Evolutionary conservation across 2,888 invertebrate species (phyloP), one percentile per base, ranked within the genome.

Genomic region (Caradrina kadenii): DNA sequence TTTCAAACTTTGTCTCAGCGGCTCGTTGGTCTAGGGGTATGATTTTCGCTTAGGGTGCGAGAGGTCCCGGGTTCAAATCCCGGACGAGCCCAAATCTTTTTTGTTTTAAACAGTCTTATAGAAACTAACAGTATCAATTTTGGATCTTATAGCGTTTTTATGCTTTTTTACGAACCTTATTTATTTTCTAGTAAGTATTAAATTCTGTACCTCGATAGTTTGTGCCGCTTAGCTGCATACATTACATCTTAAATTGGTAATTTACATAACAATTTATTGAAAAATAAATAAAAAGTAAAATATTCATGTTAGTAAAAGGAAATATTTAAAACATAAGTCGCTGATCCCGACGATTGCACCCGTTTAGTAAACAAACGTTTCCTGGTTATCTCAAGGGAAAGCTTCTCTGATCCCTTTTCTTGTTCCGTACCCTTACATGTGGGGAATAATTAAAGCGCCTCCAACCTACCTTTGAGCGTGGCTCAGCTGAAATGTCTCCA

Each of bases 11-110:
- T 0, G 0, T 0, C 0, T 2, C 64, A 88, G 73, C 79, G 96
- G 95, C 96, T 96, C 96, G 95, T 96, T 96, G 96, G 96, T 96
- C 96, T 96, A 96, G 96, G 95, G 96, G 96, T 96, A 96, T 96
- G 95, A 96, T 96, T 96, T 93, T 95, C 96, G 96, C 96, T 96
- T 96, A 92, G 96, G 96, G 96, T 96, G 96, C 95, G 96, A 96
- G 95, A 95, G 96, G 96, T 96, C 95, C 95, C 95, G 95, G 96
- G 96, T 96, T 96, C 96, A 96, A 96, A 95, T 96, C 96, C 96
- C 45, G 96, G 96, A 95, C 95, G 95, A 96, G 95, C 96, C 96
- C 96, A 87, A 86, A 54, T 65, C 55, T 76, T 88, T 88, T 89
- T 88, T 82, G 50, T 17, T 78, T 63, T 45, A 35, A 35, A 35